Evolutionary conservation across 2,888 invertebrate genomes (phyloP), one percentile per base, ranked within the genome.

Genomic region (Gandaritis pyraliata): DNA sequence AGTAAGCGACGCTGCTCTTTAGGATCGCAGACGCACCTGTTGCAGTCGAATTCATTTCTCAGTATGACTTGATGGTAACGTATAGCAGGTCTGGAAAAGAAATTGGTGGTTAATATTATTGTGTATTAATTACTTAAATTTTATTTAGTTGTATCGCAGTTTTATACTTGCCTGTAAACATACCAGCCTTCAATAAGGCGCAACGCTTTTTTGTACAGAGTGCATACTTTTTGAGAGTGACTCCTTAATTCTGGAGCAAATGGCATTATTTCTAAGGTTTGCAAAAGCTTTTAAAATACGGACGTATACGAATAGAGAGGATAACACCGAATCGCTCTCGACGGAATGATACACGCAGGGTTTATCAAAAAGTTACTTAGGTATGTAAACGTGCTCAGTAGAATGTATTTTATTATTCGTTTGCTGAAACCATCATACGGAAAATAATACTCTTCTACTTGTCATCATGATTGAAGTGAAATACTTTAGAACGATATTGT

Each of bases 41-140:
- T 95, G 70, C 96, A 93, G 63, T 99, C 99, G 80, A 99, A 98
- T 65, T 96, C 93, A 10, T 94, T 93, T 66, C 99, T 94, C 82
- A 98, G 78, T 18, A 96, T 73, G 0, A 96, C 95, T 71, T 96
- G 96, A 53, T 96, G 94, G 75, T 96, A 97, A 49, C 98, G 95
- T 74, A 93, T 95, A 0, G 94, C 87, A 70, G 94, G 88, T 78
- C 98, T 98, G 64, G 5, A 61, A 58, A 29, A 23, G 12, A n/a
- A 52, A 4, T 8, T 1, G 23, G 23, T n/a, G n/a, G n/a, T n/a
- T n/a, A n/a, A 2, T 23, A 23, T 23, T 23, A 23, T 2, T 23
- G 23, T 23, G 3, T n/a, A n/a, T n/a, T n/a, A n/a, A n/a, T 23
- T 23, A 23, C 1, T 1, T 41, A 41, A 8, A n/a, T n/a, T n/a